Conservation (phyloP, 2,888 invertebrate genomes). For the Emmelina monodactyla region DNA sequence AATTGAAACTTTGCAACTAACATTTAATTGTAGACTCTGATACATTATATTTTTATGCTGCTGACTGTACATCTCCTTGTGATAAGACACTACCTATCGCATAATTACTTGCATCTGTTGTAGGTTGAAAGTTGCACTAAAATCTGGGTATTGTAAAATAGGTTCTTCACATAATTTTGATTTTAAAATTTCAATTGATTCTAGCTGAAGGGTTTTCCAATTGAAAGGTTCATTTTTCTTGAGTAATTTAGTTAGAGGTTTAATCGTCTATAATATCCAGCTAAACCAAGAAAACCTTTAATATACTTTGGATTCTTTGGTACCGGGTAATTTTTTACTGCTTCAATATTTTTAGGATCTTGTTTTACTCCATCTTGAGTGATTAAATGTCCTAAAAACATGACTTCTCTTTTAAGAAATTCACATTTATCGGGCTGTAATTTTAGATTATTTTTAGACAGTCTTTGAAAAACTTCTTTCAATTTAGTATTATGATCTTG, state of each 20-base stretch:
- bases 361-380: constrained; percentile 20
- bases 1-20: too few species aligned
- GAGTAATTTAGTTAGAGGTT: constrained; percentile 1
- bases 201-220: constrained; percentile 8
- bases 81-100: too few species aligned
- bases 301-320: constrained; percentile 2
- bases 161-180: too few species aligned
- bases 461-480: too few species aligned
- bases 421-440: too few species aligned
- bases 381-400: constrained; percentile 20
- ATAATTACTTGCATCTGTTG: too few species aligned
- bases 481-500: constrained; percentile 10
- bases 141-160: too few species aligned
- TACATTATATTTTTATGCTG: too few species aligned
- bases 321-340: constrained; percentile 4
- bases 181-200: constrained; percentile 7
- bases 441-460: too few species aligned
- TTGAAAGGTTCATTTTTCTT: constrained; percentile 1
- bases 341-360: constrained; percentile 14
- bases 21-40: too few species aligned
- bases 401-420: constrained; percentile 6
- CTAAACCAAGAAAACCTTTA: constrained; percentile 4
- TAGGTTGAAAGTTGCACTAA: too few species aligned
- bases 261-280: constrained; percentile 4
- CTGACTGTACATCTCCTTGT: too few species aligned